These are phyloP conservation scores for Tridacna crocea DNA, from an alignment of 2,888 invertebrate genomes.

Conservation along the genomic window DNA sequence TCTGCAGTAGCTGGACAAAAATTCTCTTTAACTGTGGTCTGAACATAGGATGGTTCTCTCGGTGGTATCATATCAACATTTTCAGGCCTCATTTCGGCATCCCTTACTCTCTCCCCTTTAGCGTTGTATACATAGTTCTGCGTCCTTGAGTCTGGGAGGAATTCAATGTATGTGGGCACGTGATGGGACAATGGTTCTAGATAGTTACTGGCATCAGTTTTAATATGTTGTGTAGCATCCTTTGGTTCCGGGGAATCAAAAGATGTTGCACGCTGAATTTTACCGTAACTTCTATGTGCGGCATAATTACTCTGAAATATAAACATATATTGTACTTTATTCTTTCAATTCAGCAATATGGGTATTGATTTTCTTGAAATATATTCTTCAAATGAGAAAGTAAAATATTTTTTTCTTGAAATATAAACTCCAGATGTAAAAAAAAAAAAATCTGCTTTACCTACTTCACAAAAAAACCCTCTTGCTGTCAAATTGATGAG, in stretches of 20 bases:
- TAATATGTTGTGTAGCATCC: constrained; percentile 60
- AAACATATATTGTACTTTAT: neutral
- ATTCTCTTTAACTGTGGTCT: constrained; percentile 64
- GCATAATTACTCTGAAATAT: constrained; percentile 53
- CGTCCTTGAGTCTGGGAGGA: constrained; percentile 64
- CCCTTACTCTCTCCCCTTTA: constrained; percentile 51
- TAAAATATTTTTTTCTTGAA: too few relatives aligned
- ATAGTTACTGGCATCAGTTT: constrained; percentile 61
- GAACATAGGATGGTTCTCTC: constrained; percentile 57
- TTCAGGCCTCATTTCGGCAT: constrained; percentile 17
- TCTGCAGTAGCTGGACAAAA: constrained; percentile 45
- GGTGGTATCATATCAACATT: neutral
- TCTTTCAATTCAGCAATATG: too few relatives aligned
- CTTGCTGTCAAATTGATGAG: too few relatives aligned
- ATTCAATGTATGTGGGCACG: constrained; percentile 65
- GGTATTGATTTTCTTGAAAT: too few relatives aligned
- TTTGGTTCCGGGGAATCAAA: constrained; percentile 70
- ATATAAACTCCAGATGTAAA: neutral
- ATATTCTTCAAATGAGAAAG: too few relatives aligned
- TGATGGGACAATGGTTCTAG: constrained; percentile 59
- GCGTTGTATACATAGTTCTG: constrained; percentile 56
- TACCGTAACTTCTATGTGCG: constrained; percentile 62
- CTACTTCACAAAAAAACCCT: too few relatives aligned
- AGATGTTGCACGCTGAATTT: constrained; percentile 67
- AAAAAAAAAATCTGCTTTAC: too few relatives aligned